Evolutionary conservation across 2,113 vertebrate genomes (phyloP), one percentile per base, ranked within the genome.

Genomic region (Neolamprologus longior): DNA sequence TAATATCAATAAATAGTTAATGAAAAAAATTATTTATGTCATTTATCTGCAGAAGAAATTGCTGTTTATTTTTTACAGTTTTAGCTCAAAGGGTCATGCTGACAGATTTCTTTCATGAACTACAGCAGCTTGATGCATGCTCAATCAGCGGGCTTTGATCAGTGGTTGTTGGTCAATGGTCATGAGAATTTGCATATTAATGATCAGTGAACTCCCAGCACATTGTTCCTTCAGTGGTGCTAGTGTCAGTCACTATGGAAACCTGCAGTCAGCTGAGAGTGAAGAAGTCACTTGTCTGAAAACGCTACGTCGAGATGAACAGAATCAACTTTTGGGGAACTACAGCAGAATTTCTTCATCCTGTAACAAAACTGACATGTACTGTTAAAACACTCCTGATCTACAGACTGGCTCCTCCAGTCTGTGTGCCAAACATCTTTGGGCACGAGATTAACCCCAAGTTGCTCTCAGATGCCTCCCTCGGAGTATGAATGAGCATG

Each of bases 31-130:
- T n/a, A n/a, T n/a, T n/a, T n/a, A n/a, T n/a, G n/a, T n/a, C n/a
- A n/a, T n/a, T n/a, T n/a, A n/a, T n/a, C n/a, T n/a, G n/a, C 58
- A 33, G 15, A 63, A 63, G 58, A 33, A 33, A 19, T 33, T 33
- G 0, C 28, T 33, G 19, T 66, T 37, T 37, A 66, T 37, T 0
- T 13, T 19, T 21, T 68, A 68, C 61, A 35, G 31, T 35, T 66
- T 66, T 35, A 66, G 31, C 31, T 66, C 9, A 66, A 21, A 66
- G 61, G 19, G 6, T 66, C 17, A 0, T 35, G 61, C 9, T 35
- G 31, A 35, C 61, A n/a, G 61, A 66, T n/a, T 66, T 66, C 31
- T 66, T 66, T 35, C 61, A 0, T 12, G 57, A 61, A 33, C 8
- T 19, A 17, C 14, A 10, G 14, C 8, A 61, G 14, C 57, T 61